Evolutionary conservation across 64 coral and sea anemone genomes (phyloP), one percentile per base, ranked within the genome.

Genomic region (Hydrozoanthus tunicans): DNA sequence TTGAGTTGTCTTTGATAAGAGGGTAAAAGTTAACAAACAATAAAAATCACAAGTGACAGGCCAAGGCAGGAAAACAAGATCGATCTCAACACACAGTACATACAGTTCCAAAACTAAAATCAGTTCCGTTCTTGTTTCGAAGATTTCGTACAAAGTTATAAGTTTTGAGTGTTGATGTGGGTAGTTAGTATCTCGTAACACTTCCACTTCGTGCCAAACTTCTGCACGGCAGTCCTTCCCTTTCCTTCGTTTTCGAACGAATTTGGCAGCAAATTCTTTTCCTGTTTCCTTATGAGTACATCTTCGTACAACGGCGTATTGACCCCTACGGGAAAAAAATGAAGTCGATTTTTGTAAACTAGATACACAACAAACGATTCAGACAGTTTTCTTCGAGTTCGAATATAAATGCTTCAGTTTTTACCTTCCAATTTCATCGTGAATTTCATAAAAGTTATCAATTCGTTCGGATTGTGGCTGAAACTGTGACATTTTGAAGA

Each of bases 161-260:
- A 94, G 91, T 51, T 97, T 93, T 4, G 95, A 91, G 84, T 97
- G 95, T 54, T 97, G 95, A 5, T 91, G 76, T 3, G 95, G 92
- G 4, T 10, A 62, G 25, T 97, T 97, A n/a, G 91, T 90, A 0
- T 93, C 92, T 71, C 73, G 51, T 10, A 97, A 24, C 17, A 97
- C 92, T 92, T 97, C 95, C 15, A 97, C 95, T 64, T 97, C 95
- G 70, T 97, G 95, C 95, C 95, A 97, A 5, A 97, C 95, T 80
- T 97, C 95, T 20, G 91, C 77, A 15, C 95, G 81, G 13, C 95
- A 97, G n/a, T 97, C 95, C 73, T 97, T 90, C 15, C 95, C 95
- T 93, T 97, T 97, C 54, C 95, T 94, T 94, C 95, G 84, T 64
- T 97, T 97, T 32, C 95, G 89, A n/a, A 97, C 95, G 89, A 97